Evolutionary conservation across 1,140 invertebrate species (phyloP), one percentile per base, ranked within the genome.

Genomic region (Drosophila mayri): DNA sequence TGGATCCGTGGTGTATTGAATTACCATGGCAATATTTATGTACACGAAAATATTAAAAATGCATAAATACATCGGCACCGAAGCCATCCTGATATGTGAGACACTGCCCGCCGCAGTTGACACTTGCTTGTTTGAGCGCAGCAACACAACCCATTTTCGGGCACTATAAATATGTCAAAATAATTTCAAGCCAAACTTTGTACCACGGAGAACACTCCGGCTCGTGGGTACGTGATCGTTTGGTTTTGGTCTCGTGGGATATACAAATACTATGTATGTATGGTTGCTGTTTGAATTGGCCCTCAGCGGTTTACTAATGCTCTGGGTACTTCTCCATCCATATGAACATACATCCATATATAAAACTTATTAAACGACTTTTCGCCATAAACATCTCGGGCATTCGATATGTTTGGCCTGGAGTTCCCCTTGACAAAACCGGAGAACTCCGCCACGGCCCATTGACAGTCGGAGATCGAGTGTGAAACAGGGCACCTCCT

Each of bases 141-240:
- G 44, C 30, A 49, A 37, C 58, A 44, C 52, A 78, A 70, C 60
- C 58, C 81, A 77, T 58, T 84, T 72, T 80, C 41, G 63, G 59
- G 40, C 25, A 55, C 61, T 85, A 87, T 87, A 87, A 87, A 87
- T 72, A 80, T 88, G 84, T 87, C 84, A 87, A 87, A 88, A 87
- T 84, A 88, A 67, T 87, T 65, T 49, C 57, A 46, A 79, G 62
- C 60, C 76, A 65, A 68, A 73, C 64, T 61, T 65, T 61, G 72
- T 60, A 38, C 40, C 62, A 49, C 18, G 20, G 30, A 20, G 18
- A 54, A 32, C 14, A 30, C 35, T 12, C 16, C n/a, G 35, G 32
- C 22, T 70, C 8, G 55, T 71, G 30, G 32, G 35, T 62, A 72
- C 73, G 64, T 67, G 35, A 22, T 25, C 49, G 65, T 20, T 63